Evolutionary conservation across 1,140 invertebrate species (phyloP).

Genomic region (Diorhabda elongata): DNA sequence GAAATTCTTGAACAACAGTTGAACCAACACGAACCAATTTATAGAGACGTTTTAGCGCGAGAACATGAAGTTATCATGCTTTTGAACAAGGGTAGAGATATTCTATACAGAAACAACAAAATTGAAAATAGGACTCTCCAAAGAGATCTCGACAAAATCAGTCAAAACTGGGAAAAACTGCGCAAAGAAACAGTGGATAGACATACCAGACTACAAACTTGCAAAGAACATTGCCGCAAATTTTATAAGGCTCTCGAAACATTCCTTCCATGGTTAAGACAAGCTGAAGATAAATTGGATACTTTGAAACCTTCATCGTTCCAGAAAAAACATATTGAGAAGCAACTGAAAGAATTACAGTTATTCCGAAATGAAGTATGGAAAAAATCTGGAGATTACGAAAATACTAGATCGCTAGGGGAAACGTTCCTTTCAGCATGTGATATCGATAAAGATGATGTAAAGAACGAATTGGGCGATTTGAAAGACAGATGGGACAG

Average conservation of each 20-base stretch:
- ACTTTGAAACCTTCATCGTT: slow-evolving; percentile 74
- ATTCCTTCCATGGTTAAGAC: slow-evolving; percentile 83
- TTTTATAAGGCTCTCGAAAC: slow-evolving; percentile 79
- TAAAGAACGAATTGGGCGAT: slow-evolving; percentile 73
- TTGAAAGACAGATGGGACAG: slow-evolving; percentile 87
- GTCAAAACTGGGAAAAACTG: slow-evolving; percentile 84
- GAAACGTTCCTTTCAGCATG: slow-evolving; percentile 81
- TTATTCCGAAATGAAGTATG: slow-evolving; percentile 88
- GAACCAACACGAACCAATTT: slow-evolving; percentile 82
- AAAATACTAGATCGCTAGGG: slow-evolving; percentile 78
- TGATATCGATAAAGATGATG: slow-evolving; percentile 85
- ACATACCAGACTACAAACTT: slow-evolving; percentile 80
- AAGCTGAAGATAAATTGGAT: slow-evolving; percentile 81
- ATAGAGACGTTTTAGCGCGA: slow-evolving; percentile 80
- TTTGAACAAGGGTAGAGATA: slow-evolving; percentile 82
- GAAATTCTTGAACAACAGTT: slow-evolving; percentile 81
- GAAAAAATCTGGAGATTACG: slow-evolving; percentile 86
- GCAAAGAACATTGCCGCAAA: slow-evolving; percentile 85
- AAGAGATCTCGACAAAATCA: slow-evolving; percentile 79
- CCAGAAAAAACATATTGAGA: slow-evolving; percentile 81
- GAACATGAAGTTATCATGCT: slow-evolving; percentile 94
- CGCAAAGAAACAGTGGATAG: slow-evolving; percentile 80
- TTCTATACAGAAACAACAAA: slow-evolving; percentile 59
- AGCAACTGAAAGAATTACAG: slow-evolving; percentile 84
- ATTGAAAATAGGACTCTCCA: slow-evolving; percentile 53